These are phyloP conservation scores for Drosophila nigricruria DNA, from an alignment of 2,888 invertebrate genomes.

Conservation along the genomic window DNA sequence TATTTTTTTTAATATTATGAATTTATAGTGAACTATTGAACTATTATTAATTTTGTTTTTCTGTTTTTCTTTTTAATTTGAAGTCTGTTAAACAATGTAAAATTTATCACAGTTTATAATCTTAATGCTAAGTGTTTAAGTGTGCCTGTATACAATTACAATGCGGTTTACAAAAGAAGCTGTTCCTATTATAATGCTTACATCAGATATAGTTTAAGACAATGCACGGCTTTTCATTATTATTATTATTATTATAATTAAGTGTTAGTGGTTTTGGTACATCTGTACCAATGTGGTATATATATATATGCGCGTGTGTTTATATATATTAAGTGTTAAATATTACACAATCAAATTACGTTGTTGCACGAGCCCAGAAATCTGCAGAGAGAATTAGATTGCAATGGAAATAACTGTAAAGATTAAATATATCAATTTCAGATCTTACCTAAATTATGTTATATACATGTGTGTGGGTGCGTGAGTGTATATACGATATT, in stretches of 20 bases:
- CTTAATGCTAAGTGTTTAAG: conserved; percentile 63
- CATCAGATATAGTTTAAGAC: conserved; percentile 46
- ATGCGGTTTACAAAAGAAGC: conserved; percentile 49
- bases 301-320: conserved; percentile 14
- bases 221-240: conserved; percentile 47
- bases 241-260: conserved; percentile 18
- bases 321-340: conserved; percentile 22
- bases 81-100: conserved; percentile 79
- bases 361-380: conserved; percentile 73
- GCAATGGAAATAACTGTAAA: neutral
- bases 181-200: conserved; percentile 24
- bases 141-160: conserved; percentile 43
- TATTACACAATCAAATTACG: conserved; percentile 74
- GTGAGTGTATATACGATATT: conserved; percentile 6
- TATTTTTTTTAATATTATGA: conserved; percentile 61
- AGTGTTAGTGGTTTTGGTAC: conserved; percentile 31
- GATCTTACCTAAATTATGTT: conserved; percentile 42
- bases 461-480: conserved; percentile 25
- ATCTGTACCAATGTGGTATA: conserved; percentile 52
- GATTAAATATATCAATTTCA: neutral
- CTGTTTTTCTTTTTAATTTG: conserved; percentile 39
- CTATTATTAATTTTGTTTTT: conserved; percentile 17
- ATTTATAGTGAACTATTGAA: conserved; percentile 52
- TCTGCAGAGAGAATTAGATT: conserved; percentile 6
- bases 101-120: conserved; percentile 80